phyloP scores from a whole-genome alignment of 2,797 vertebrate species.

The Sebastolobus altivelis region DNA sequence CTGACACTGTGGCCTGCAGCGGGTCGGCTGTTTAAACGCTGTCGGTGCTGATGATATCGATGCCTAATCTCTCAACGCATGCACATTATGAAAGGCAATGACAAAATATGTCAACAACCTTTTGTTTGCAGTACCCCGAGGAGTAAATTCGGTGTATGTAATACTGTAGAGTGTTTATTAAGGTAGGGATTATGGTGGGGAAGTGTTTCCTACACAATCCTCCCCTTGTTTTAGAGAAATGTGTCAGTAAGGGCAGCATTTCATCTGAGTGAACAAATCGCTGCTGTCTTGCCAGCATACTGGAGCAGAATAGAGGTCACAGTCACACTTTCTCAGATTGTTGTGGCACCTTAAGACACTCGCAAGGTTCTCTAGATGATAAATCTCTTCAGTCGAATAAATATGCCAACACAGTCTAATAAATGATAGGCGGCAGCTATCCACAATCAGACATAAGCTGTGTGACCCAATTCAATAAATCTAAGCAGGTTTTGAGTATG shows the following conservation, averaged over 20 bases:
- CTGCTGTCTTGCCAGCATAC: constrained; percentile 7
- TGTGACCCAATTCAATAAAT: constrained; percentile 11
- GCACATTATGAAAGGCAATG: neutral
- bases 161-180: neutral
- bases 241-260: constrained; percentile 12
- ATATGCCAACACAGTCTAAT: neutral
- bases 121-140: neutral
- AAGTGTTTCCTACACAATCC: neutral
- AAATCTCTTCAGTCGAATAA: constrained; percentile 19
- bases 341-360: neutral
- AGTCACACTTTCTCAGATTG: constrained; percentile 9
- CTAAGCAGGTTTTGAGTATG: constrained; percentile 4
- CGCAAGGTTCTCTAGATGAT: neutral
- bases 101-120: neutral
- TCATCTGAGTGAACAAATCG: constrained; percentile 20
- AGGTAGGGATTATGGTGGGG: neutral
- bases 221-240: constrained; percentile 8
- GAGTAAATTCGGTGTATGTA: neutral
- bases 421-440: constrained; percentile 5
- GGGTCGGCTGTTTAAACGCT: constrained; percentile 25
- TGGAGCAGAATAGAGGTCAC: constrained; percentile 48
- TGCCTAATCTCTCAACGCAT: constrained; percentile 1
- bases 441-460: constrained; percentile 3
- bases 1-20: constrained; percentile 45
- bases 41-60: constrained; percentile 27